These are phyloP conservation scores for Nineta flava DNA, from an alignment of 2,888 invertebrate species.

Conservation along the genomic window DNA sequence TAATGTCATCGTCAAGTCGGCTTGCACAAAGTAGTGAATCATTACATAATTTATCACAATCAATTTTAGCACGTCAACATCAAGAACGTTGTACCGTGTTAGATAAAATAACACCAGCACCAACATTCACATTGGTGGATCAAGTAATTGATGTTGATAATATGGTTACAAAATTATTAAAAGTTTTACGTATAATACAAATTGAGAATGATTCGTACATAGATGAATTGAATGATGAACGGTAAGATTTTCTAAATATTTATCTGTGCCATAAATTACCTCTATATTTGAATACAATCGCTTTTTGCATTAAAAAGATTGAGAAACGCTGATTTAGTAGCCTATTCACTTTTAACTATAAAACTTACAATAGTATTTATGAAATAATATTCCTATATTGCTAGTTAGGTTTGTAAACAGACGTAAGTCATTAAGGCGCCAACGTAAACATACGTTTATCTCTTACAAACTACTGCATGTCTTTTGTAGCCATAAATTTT, in stretches of 20 bases:
- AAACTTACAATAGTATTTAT: too few species aligned
- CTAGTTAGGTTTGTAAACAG: too few species aligned
- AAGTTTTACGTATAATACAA: slow-evolving; percentile 55
- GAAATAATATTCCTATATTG: too few species aligned
- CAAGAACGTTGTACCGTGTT: slow-evolving; percentile 32
- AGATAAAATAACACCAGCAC: slow-evolving; percentile 22
- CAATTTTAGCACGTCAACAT: slow-evolving; percentile 56
- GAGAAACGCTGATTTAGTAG: too few species aligned
- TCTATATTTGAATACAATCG: too few species aligned
- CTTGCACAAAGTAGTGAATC: slow-evolving; percentile 39
- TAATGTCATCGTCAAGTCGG: slow-evolving; percentile 25
- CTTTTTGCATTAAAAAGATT: too few species aligned
- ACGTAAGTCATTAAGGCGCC: too few species aligned
- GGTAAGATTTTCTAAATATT: slow-evolving; percentile 25
- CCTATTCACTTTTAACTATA: too few species aligned
- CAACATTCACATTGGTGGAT: slow-evolving; percentile 44
- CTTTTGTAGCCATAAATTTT: too few species aligned
- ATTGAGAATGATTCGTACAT: slow-evolving; percentile 52
- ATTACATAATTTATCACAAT: slow-evolving; percentile 60
- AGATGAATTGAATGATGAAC: slow-evolving; percentile 45
- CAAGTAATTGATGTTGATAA: slow-evolving; percentile 63
- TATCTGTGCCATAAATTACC: not conserved
- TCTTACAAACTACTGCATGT: too few species aligned
- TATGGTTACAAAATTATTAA: slow-evolving; percentile 54
- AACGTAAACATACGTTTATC: too few species aligned